These are phyloP conservation scores for Ptilorrhoa leucosticta DNA, from an alignment of 2,113 vertebrate species.

Conservation along the genomic window DNA sequence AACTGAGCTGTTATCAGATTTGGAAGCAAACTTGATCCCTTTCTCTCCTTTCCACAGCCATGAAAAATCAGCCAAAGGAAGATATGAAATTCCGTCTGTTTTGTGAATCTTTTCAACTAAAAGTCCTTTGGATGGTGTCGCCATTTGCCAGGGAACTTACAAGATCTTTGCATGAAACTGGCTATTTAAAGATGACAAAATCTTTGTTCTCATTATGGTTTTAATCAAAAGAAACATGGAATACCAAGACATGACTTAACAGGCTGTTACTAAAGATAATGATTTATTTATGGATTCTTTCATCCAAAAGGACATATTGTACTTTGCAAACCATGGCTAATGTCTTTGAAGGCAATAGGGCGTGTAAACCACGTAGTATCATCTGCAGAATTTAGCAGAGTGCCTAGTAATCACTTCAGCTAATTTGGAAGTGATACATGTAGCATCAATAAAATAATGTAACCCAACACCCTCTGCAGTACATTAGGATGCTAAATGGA, in stretches of 20 bases:
- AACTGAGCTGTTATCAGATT: neutral
- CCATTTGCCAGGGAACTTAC: neutral
- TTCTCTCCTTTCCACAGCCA: neutral
- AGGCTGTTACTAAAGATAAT: constrained; percentile 1
- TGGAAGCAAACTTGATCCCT: neutral
- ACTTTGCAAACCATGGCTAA: neutral
- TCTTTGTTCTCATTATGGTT: constrained; percentile 16
- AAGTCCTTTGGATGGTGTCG: neutral
- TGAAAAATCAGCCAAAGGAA: neutral
- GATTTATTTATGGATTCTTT: neutral
- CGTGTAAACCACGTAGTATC: neutral
- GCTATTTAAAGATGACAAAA: neutral
- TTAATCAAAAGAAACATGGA: constrained; percentile 1
- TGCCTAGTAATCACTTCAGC: neutral
- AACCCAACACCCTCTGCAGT: neutral
- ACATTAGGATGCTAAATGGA: neutral
- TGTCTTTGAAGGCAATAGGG: neutral
- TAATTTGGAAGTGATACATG: constrained; percentile 13
- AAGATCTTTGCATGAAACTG: neutral
- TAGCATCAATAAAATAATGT: neutral
- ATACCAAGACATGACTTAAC: neutral
- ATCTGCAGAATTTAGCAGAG: neutral
- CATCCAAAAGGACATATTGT: neutral
- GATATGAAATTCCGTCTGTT: neutral
- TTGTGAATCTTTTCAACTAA: neutral